phyloP scores from a whole-genome alignment of 1,140 invertebrate species.

The Drosophila navojoa region DNA sequence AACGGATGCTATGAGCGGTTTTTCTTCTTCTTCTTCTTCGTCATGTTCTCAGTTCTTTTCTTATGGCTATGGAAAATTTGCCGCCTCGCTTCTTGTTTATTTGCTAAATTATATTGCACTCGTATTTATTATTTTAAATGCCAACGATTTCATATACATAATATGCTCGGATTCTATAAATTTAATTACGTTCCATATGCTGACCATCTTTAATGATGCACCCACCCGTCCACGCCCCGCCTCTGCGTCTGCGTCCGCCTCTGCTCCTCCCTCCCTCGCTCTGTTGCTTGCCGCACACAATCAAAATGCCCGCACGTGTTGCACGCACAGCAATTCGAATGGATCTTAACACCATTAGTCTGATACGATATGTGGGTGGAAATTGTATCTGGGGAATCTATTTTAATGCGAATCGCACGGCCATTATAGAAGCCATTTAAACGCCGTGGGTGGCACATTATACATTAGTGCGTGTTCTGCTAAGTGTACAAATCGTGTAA shows the following conservation, averaged over 20 bases:
- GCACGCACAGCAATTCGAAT: conserved; percentile 39
- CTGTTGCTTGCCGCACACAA: background rate
- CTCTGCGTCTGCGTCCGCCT: too few relatives aligned
- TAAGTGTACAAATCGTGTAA: conserved; percentile 11
- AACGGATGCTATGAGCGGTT: background rate
- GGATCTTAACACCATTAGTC: conserved; percentile 31
- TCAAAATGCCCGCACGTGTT: conserved; percentile 38
- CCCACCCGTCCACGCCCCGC: background rate
- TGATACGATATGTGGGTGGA: conserved; percentile 23
- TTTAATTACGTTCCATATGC: conserved; percentile 43
- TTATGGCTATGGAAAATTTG: conserved; percentile 35
- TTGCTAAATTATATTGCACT: conserved; percentile 51
- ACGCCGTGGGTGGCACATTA: conserved; percentile 37
- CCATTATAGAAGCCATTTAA: conserved; percentile 40
- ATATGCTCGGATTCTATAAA: conserved; percentile 34
- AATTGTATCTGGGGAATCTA: conserved; percentile 44
- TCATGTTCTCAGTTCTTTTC: background rate
- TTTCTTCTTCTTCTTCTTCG: background rate
- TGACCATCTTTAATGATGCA: conserved; percentile 25
- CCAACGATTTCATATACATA: conserved; percentile 37
- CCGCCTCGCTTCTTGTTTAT: conserved; percentile 39
- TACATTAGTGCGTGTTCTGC: conserved; percentile 17
- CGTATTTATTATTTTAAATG: conserved; percentile 50
- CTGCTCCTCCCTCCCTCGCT: too few relatives aligned
- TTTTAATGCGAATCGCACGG: conserved; percentile 42